Evolutionary conservation across 2,888 invertebrate genomes (phyloP), one percentile per base, ranked within the genome.

Genomic region (Linyphia triangularis): DNA sequence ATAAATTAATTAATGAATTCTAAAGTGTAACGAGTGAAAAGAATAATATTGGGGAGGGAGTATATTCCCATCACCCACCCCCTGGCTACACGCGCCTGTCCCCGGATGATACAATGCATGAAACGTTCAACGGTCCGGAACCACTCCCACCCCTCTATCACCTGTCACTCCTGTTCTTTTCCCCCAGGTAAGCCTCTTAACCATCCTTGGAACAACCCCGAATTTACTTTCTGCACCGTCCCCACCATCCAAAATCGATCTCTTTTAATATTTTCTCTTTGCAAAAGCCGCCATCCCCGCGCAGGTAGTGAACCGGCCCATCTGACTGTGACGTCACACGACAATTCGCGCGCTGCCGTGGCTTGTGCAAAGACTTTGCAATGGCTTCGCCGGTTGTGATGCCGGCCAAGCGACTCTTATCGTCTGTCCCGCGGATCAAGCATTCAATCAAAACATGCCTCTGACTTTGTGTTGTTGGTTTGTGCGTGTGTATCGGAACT

Each of bases 331-430:
- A 82, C 82, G 82, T 82, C 82, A 82, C 70, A 30, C 26, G 70
- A 82, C 70, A 82, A 82, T 82, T 37, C 82, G 69, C n/a, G 13
- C 70, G 67, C 26, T 61, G 57, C 16, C 51, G 81, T 33, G 61
- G 26, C 26, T 33, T 24, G 33, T 9, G 40, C 61, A 28, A 26
- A 16, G 28, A 40, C 61, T 70, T 82, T 82, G 30, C 70, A 82
- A 82, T 82, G 82, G 82, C 40, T 72, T 70, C 82, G 61, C 82
- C 82, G 82, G 82, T 82, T 57, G 82, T 28, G 51, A 51, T 70
- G 77, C 77, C 61, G 63, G 77, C 10, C 30, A 57, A 30, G 22
- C 72, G 22, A 30, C 63, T n/a, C 63, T 51, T n/a, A 28, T 65
- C 51, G 10, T 28, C 51, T 51, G 5, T 51, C 51, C 16, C 51